These are phyloP conservation scores for Patella caerulea DNA, from an alignment of 2,888 invertebrate species.

Conservation along the genomic window DNA sequence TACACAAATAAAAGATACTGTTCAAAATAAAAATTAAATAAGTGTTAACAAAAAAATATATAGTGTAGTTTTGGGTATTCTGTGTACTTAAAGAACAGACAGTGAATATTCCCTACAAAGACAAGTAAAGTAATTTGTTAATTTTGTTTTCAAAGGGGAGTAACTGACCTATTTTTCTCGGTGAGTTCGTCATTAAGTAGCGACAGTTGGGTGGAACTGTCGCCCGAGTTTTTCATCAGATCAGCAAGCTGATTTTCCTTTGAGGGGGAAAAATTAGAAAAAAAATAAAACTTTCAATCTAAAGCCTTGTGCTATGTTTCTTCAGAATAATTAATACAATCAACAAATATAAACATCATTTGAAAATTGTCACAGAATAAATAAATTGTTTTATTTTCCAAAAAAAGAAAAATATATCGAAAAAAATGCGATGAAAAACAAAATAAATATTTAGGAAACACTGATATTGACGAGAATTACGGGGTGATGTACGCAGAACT, in stretches of 20 bases:
- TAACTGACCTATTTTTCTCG: constrained; percentile 69
- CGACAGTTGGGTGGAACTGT: constrained; percentile 68
- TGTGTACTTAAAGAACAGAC: not conserved
- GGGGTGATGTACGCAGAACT: too few relatives aligned
- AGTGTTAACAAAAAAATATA: too few relatives aligned
- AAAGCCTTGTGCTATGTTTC: constrained; percentile 5
- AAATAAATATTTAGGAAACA: too few relatives aligned
- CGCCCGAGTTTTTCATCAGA: constrained; percentile 70
- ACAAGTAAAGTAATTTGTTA: not conserved
- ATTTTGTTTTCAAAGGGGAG: constrained; percentile 7
- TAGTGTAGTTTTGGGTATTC: too few relatives aligned
- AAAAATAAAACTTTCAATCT: constrained; percentile 29
- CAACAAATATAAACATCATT: not conserved
- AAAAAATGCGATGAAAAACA: too few relatives aligned
- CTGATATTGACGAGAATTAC: too few relatives aligned
- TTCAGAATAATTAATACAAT: not conserved
- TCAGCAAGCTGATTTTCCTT: constrained; percentile 68
- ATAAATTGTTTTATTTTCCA: too few relatives aligned
- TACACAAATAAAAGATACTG: too few relatives aligned
- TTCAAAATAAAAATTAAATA: too few relatives aligned
- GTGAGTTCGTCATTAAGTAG: constrained; percentile 67
- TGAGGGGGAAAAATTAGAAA: constrained; percentile 35
- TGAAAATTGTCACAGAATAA: too few relatives aligned
- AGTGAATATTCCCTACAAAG: not conserved
- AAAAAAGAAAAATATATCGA: too few relatives aligned